Evolutionary conservation across 2,113 vertebrate species (phyloP).

Genomic region (Xyrauchen texanus): DNA sequence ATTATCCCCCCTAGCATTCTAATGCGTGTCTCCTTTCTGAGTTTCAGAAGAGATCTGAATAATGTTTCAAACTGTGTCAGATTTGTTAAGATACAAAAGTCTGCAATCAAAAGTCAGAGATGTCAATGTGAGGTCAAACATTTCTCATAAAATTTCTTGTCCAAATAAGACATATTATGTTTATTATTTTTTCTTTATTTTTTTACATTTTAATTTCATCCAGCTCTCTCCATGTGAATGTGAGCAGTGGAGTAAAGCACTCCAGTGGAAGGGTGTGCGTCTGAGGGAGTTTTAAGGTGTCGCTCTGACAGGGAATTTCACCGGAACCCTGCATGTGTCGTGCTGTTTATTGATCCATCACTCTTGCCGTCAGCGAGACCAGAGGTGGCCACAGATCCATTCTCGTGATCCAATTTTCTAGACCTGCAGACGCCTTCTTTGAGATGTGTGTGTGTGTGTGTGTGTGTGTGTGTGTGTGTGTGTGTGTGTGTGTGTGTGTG

Average conservation of each 20-base stretch:
- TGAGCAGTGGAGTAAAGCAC: neutral
- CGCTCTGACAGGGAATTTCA: conserved; percentile 79
- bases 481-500: conserved; percentile 60
- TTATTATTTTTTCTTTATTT: too few relatives aligned
- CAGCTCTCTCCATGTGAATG: neutral
- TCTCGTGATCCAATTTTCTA: conserved; percentile 91
- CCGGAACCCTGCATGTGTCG: conserved; percentile 75
- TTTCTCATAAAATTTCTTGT: too few relatives aligned
- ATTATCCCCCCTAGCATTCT: too few relatives aligned
- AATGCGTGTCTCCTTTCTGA: too few relatives aligned
- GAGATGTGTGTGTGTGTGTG: conserved; percentile 60
- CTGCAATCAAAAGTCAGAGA: too few relatives aligned
- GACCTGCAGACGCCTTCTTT: conserved; percentile 83
- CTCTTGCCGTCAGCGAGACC: conserved; percentile 83
- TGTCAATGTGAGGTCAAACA: too few relatives aligned
- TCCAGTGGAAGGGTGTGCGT: conserved; percentile 9
- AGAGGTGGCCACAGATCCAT: conserved; percentile 79
- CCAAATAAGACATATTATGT: too few relatives aligned
- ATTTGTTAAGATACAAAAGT: too few relatives aligned
- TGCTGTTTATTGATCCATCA: conserved; percentile 85
- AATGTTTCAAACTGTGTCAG: too few relatives aligned
- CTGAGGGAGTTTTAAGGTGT: conserved; percentile 73
- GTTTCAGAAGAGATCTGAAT: too few relatives aligned
- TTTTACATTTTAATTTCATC: too few relatives aligned
- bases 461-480: conserved; percentile 60